These are phyloP conservation scores for Linurgus olivaceus DNA, from an alignment of 2,797 vertebrate genomes.

Conservation along the genomic window DNA sequence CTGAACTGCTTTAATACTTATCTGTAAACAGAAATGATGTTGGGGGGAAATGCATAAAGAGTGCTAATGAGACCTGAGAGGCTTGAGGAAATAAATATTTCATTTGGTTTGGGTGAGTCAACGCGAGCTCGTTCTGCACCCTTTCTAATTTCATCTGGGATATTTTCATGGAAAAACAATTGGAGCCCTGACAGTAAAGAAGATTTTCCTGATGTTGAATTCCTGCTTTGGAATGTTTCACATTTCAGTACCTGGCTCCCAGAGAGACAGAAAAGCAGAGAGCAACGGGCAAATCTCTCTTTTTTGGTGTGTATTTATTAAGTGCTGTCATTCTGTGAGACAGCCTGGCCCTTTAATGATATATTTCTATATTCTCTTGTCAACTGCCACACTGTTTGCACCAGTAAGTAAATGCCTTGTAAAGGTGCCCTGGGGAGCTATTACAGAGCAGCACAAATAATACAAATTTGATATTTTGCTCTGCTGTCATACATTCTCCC, in stretches of 20 bases:
- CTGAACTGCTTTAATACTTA: not conserved
- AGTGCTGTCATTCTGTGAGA: not conserved
- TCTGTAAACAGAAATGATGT: not conserved
- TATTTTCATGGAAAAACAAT: not conserved
- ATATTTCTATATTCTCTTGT: constrained; percentile 27
- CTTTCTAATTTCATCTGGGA: not conserved
- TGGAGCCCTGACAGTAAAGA: not conserved
- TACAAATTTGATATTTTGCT: constrained; percentile 45
- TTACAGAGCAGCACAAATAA: constrained; percentile 46
- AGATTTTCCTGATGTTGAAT: not conserved
- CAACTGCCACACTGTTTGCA: constrained; percentile 58
- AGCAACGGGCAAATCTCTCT: not conserved
- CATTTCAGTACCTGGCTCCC: not conserved
- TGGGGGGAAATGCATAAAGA: not conserved
- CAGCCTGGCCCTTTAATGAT: constrained; percentile 11
- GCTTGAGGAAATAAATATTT: constrained; percentile 16
- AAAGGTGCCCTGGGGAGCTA: constrained; percentile 52
- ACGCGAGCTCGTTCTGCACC: not conserved
- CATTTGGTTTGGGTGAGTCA: not conserved
- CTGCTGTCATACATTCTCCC: constrained; percentile 37
- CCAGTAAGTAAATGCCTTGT: constrained; percentile 57
- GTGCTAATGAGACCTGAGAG: not conserved
- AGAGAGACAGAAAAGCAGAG: not conserved
- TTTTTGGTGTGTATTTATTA: not conserved
- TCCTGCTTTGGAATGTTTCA: not conserved